Percentiles rank a stretch among this genome's conserved stretches.
Evolutionary conservation across 2,797 vertebrate species (phyloP).

Genomic region (Zenarchopterus dispar): DNA sequence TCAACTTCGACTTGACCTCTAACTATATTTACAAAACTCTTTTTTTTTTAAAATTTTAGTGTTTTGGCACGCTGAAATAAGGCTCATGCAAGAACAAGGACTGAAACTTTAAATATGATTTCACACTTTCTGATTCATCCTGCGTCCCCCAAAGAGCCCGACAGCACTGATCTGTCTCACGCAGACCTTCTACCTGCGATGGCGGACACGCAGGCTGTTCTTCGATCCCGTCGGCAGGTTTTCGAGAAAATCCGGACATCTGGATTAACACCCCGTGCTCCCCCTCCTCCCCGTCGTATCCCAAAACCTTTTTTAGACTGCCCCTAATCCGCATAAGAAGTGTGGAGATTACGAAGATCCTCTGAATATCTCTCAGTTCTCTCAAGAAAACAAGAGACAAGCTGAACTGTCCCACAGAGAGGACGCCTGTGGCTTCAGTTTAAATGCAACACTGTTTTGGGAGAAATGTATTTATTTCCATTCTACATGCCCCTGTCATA

Average conservation of each 20-base stretch:
- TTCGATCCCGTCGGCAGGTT: conserved; percentile 48
- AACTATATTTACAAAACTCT: not conserved
- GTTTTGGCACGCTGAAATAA: not conserved
- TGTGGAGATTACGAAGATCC: conserved; percentile 71
- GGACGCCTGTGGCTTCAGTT: not conserved
- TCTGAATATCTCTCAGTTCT: conserved; percentile 62
- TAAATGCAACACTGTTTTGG: not conserved
- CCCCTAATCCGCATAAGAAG: conserved; percentile 72
- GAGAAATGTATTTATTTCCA: no score
- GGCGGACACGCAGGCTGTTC: conserved; percentile 11
- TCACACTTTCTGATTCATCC: no score
- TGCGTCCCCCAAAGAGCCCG: not conserved
- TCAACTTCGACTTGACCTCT: not conserved
- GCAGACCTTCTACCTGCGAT: not conserved
- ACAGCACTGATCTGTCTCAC: not conserved
- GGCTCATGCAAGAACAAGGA: not conserved
- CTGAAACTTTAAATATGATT: no score
- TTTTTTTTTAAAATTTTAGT: not conserved
- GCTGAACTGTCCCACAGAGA: conserved; percentile 11
- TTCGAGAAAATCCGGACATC: conserved; percentile 64
- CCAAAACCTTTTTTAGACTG: conserved; percentile 70
- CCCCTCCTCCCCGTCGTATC: conserved; percentile 20
- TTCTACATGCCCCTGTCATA: no score
- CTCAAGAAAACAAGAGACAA: conserved; percentile 35
- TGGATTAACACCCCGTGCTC: conserved; percentile 48